Evolutionary conservation across 2,888 invertebrate species (phyloP), one percentile per base, ranked within the genome.

Genomic region (Spilarctia lutea): DNA sequence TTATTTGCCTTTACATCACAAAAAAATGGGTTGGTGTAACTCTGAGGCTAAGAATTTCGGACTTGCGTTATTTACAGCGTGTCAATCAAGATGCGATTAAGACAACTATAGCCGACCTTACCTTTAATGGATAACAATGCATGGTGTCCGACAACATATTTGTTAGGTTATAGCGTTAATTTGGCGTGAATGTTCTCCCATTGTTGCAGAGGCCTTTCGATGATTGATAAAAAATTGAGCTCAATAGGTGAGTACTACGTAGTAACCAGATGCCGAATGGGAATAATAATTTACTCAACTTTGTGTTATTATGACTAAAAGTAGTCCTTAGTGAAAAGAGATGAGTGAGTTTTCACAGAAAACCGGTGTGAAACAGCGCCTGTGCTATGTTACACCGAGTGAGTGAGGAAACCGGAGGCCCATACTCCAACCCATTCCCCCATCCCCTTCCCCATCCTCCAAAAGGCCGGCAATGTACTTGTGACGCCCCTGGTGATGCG

Each of bases 81-180:
- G 48, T 68, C 48, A 76, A 72, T 73, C 65, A 20, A 75, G 81
- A 75, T 69, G 72, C 65, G 67, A 63, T 42, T 69, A 66, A 79
- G 68, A 84, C 79, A 81, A 78, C 74, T 75, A 75, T 80, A n/a
- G 27, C 7, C 60, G 68, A 35, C 68, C 78, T 82, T 83, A 75
- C 77, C 72, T 85, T 77, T 76, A 76, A 70, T 72, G 30, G 60
- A 79, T 72, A 77, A 91, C 90, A 91, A 91, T 89, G 82, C 77
- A 48, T 77, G 72, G 76, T 33, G 67, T 42, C 33, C 56, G 20
- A 67, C 30, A 42, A 48, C 27, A 27, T 65, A 48, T 75, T 66
- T 71, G 74, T 82, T 87, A 87, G 89, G 86, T 83, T 75, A 79
- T 72, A 81, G 86, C 83, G 79, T 83, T 82, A 81, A 79, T 73